Percentiles rank a stretch among this genome's conserved stretches.
Evolutionary conservation across 2,113 vertebrate species (phyloP).

Genomic region (Benitochromis conjunctus): DNA sequence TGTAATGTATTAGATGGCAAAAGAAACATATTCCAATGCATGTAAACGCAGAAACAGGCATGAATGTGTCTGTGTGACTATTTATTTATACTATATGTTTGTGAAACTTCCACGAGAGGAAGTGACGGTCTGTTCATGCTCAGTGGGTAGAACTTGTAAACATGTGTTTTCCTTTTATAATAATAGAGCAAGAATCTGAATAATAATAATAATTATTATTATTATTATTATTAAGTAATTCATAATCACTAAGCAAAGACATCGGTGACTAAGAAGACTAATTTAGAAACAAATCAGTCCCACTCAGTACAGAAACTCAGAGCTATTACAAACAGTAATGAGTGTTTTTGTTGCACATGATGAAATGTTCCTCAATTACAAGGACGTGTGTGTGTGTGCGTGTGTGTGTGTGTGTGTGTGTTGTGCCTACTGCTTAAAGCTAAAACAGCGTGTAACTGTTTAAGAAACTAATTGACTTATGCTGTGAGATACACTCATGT

Average conservation of each 20-base stretch:
- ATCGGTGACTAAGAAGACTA: too few species aligned
- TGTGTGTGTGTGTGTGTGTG: too few species aligned
- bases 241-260: too few species aligned
- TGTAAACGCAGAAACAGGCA: fast-evolving
- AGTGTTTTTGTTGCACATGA: too few species aligned
- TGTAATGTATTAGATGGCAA: background rate
- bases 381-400: too few species aligned
- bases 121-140: background rate
- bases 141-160: fast-evolving
- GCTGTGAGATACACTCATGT: background rate
- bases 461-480: background rate
- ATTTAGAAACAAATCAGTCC: too few species aligned
- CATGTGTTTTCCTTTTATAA: background rate
- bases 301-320: too few species aligned
- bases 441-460: background rate
- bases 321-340: too few species aligned
- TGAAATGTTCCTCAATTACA: too few species aligned
- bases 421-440: background rate
- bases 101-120: background rate
- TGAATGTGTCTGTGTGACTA: background rate
- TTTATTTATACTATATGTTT: background rate
- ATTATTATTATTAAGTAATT: background rate
- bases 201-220: background rate
- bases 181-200: background rate
- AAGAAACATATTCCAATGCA: background rate